These are phyloP conservation scores for Bombus fervidus DNA, from an alignment of 1,140 invertebrate species.

Conservation along the genomic window DNA sequence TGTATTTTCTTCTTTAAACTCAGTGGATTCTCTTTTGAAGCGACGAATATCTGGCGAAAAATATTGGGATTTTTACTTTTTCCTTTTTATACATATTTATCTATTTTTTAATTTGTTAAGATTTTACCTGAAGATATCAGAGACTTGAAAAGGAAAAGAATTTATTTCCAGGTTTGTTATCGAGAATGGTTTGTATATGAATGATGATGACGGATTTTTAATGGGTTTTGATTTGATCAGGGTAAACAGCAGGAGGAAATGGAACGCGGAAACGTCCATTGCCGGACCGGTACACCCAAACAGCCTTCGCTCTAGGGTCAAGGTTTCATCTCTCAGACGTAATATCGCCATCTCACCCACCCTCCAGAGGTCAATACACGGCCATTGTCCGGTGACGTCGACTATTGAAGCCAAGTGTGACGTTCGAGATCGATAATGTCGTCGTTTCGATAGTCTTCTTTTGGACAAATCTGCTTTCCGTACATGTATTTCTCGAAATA, in stretches of 20 bases:
- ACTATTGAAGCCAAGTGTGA: constrained; percentile 9
- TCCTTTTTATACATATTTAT: too few relatives aligned
- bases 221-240: constrained; percentile 30
- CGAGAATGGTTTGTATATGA: neutral
- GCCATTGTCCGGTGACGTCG: constrained; percentile 39
- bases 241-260: neutral
- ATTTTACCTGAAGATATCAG: neutral
- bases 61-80: neutral
- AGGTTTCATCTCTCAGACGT: constrained; percentile 74
- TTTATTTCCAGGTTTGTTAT: neutral
- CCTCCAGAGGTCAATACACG: constrained; percentile 65
- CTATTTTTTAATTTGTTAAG: too few relatives aligned
- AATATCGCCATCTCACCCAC: constrained; percentile 70
- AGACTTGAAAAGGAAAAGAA: neutral
- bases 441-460: neutral
- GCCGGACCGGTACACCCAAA: constrained; percentile 72
- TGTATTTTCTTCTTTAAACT: neutral
- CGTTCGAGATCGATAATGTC: neutral
- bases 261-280: constrained; percentile 55
- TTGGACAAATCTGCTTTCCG: too few relatives aligned
- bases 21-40: neutral
- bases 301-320: constrained; percentile 75
- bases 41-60: too few relatives aligned
- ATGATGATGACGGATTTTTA: neutral
- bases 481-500: too few relatives aligned